A percentile compares a stretch with the other conserved stretches of the same genome.
phyloP scores from a whole-genome alignment of 2,797 vertebrate species.

The Selene dorsalis region DNA sequence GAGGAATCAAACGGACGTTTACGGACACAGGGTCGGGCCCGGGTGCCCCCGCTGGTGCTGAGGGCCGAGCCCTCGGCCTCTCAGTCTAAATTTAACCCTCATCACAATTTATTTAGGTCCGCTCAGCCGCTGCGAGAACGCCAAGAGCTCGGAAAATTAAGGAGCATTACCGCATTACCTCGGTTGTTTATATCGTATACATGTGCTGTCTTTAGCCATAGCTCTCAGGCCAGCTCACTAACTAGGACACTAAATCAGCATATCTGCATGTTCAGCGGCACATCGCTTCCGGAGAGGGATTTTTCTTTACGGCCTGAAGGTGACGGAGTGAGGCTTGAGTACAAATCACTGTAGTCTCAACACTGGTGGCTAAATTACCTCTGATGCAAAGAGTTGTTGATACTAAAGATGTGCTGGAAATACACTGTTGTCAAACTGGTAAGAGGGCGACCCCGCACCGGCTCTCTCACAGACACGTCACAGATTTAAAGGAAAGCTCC shows the following conservation, averaged over 20 bases:
- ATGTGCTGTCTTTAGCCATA: constrained; percentile 65
- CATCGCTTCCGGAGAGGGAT: constrained; percentile 48
- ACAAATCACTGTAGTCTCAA: constrained; percentile 58
- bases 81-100: constrained; percentile 71
- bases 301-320: constrained; percentile 18
- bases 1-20: constrained; percentile 57
- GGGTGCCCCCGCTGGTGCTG: constrained; percentile 74
- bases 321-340: constrained; percentile 24
- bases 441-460: constrained; percentile 2
- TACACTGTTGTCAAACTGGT: constrained; percentile 37
- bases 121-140: constrained; percentile 57
- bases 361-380: constrained; percentile 49
- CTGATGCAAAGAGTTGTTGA: constrained; percentile 28
- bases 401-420: constrained; percentile 11
- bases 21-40: constrained; percentile 81
- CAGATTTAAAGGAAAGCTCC: constrained; percentile 50
- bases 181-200: constrained; percentile 69
- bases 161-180: constrained; percentile 77
- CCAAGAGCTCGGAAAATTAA: constrained; percentile 55
- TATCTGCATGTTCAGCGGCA: constrained; percentile 70
- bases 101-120: constrained; percentile 68
- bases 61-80: constrained; percentile 57
- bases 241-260: constrained; percentile 67
- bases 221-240: constrained; percentile 71
- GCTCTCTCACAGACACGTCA: not conserved